Conservation (phyloP, 2,113 vertebrate genomes). For the Neomonachus schauinslandi region DNA sequence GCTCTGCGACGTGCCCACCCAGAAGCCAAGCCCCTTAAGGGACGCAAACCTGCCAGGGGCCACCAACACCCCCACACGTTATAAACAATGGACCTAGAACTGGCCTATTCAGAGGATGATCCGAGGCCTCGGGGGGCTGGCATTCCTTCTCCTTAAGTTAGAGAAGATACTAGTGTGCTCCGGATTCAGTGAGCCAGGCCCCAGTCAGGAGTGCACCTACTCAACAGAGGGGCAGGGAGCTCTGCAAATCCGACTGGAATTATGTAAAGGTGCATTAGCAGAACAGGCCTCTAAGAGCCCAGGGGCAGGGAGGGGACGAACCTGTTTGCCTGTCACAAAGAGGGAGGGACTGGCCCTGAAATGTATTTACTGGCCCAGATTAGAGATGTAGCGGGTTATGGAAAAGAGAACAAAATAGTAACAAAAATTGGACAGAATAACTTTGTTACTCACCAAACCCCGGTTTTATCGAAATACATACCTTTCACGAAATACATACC, state of each 20-base stretch:
- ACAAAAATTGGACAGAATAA: background rate
- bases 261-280: background rate
- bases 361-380: background rate
- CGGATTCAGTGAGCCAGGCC: background rate
- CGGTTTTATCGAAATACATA: background rate
- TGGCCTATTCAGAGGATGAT: background rate
- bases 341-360: slow-evolving; percentile 52
- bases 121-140: background rate
- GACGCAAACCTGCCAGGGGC: background rate
- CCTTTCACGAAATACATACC: background rate
- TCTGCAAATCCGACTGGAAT: background rate
- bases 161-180: background rate
- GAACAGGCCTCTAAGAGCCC: slow-evolving; percentile 12
- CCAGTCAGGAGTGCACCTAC: background rate
- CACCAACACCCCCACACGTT: background rate
- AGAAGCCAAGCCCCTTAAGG: background rate
- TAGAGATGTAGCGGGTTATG: background rate
- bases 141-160: background rate
- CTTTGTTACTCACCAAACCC: background rate
- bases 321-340: slow-evolving; percentile 66
- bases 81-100: background rate
- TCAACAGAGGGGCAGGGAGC: background rate
- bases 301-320: slow-evolving; percentile 43
- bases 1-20: background rate
- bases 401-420: background rate